These are phyloP conservation scores for Perca schrenkii DNA, from an alignment of 2,113 vertebrate genomes.

Conservation along the genomic window DNA sequence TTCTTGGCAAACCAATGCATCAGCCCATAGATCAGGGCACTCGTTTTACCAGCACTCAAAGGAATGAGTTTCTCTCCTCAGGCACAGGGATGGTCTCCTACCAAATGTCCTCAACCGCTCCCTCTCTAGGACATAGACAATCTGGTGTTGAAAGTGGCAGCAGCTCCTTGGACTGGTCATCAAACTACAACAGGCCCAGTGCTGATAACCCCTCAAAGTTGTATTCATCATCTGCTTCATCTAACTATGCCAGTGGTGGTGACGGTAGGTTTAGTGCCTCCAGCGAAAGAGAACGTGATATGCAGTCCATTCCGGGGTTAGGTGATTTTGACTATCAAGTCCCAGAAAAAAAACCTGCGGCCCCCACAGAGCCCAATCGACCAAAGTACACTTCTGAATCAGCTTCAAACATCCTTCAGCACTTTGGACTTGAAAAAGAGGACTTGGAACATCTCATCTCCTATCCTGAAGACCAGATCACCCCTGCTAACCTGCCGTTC, in stretches of 20 bases:
- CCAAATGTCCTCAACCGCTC: conserved; percentile 8
- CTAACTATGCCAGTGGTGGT: conserved; percentile 15
- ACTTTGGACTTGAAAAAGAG: conserved; percentile 94
- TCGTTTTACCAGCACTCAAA: conserved; percentile 79
- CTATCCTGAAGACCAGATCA: conserved; percentile 93
- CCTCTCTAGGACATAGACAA: conserved; percentile 19
- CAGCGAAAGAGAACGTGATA: conserved; percentile 2
- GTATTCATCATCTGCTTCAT: conserved; percentile 58
- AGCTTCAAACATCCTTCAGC: conserved; percentile 91
- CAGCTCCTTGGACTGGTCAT: conserved; percentile 66
- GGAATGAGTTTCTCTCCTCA: conserved; percentile 49
- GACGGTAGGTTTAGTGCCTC: not conserved
- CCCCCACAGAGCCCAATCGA: conserved; percentile 42
- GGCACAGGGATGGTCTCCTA: conserved; percentile 18
- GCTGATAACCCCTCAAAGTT: conserved; percentile 27
- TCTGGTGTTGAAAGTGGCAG: conserved; percentile 35
- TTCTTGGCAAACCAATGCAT: conserved; percentile 82
- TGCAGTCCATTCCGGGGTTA: conserved; percentile 61
- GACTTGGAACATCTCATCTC: conserved; percentile 93
- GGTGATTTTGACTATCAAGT: conserved; percentile 32
- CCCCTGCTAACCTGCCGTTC: conserved; percentile 92
- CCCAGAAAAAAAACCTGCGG: not conserved
- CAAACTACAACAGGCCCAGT: conserved; percentile 39
- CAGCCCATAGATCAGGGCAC: conserved; percentile 73
- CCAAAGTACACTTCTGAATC: conserved; percentile 90